phyloP scores from a whole-genome alignment of 2,888 invertebrate species.

The Xanthia icteritia region DNA sequence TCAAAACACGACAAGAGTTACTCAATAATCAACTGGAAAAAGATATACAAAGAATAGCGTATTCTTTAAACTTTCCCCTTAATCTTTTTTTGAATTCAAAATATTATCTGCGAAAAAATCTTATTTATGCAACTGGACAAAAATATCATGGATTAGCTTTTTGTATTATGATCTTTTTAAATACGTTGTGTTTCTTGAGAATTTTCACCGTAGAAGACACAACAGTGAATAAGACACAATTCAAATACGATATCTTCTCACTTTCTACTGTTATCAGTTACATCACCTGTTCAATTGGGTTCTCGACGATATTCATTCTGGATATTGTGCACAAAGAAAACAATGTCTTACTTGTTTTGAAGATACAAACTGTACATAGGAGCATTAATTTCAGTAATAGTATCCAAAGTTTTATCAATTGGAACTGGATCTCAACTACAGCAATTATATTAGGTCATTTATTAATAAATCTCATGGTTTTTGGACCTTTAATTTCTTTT shows the following conservation, averaged over 20 bases:
- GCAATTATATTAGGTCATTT: conserved; percentile 2
- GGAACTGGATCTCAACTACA: conserved; percentile 42
- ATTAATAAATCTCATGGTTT: background rate
- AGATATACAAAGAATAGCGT: conserved; percentile 14
- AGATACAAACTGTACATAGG: conserved; percentile 42
- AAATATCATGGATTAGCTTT: conserved; percentile 14
- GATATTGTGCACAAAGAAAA: conserved; percentile 13
- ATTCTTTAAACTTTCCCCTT: conserved; percentile 17
- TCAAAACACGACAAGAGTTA: background rate
- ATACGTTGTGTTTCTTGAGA: background rate
- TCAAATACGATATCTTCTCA: conserved; percentile 3
- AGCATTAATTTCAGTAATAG: conserved; percentile 14
- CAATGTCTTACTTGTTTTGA: conserved; percentile 44
- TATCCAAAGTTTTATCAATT: conserved; percentile 15
- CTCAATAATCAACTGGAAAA: background rate
- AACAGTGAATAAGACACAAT: background rate
- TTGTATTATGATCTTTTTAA: background rate
- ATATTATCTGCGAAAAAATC: conserved; percentile 9
- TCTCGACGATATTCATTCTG: conserved; percentile 11
- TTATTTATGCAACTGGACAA: conserved; percentile 4
- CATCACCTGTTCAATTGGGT: background rate
- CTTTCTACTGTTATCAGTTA: background rate
- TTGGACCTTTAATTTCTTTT: background rate
- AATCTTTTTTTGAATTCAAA: conserved; percentile 15
- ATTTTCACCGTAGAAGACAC: background rate